Base-by-base conservation (phyloP, 2,888 invertebrate genomes). In the Calameuta idolon region DNA sequence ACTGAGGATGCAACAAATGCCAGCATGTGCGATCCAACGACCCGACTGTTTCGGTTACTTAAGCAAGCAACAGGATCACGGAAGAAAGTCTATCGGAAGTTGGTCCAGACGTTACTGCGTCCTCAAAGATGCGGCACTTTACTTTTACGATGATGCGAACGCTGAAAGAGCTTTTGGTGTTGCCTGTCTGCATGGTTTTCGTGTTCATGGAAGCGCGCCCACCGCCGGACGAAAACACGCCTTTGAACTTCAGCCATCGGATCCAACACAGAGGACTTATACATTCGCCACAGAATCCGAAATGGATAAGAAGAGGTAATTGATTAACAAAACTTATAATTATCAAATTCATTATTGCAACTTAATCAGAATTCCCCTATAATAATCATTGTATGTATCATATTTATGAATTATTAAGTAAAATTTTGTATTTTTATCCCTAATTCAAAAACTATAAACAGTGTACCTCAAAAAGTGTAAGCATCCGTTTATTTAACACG, bases 21-120 rank as follows among this genome's bases (percentile, higher is more conserved):
- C 97, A n/a, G 96, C 97, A 1, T 94, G 94, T 76, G 94, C 95
- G 69, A 95, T 98, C 81, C 94, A 95, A 30, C 93, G 96, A 80
- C 97, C 98, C 0, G 98, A 98, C 90, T 98, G 98, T 92, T 96
- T 96, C 89, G 98, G 98, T n/a, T 97, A 96, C 91, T 94, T 98
- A 79, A 95, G 95, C 92, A 98, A 98, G 92, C 93, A 98, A 82
- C 90, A 91, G 76, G 91, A 91, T 76, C 91, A 92, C 40, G 85
- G 89, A 9, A 89, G 89, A 78, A 96, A 96, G 76, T 96, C 95
- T 80, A 96, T 97, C 93, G 96, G 96, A 89, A 96, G 96, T 33
- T 98, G 98, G 98, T 96, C 96, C 81, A 95, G 96, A 88, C 94
- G 98, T 76, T 98, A 98, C 92, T 98, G 98, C 93, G 97, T 99